Evolutionary conservation across 2,888 invertebrate genomes (phyloP), one percentile per base, ranked within the genome.

Genomic region (Ariolimax columbianus): DNA sequence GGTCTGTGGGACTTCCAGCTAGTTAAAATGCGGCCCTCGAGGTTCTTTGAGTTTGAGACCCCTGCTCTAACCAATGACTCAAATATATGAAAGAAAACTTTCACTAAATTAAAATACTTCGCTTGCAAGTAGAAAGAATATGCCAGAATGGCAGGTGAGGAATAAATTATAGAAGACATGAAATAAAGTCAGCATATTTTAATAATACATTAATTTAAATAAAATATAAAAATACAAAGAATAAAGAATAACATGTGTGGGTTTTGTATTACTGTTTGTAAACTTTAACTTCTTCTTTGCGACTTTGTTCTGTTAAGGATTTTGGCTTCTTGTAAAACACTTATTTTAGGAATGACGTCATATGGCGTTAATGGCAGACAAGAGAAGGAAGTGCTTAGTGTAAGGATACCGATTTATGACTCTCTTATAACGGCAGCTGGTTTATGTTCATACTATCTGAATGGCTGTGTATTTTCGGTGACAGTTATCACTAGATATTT

Each of bases 291-390:
- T 55, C 17, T 23, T 14, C 17, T 47, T 47, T 17, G 47, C 47
- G 2, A 19, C 55, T 55, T 55, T 14, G 55, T 55, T 7, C 17
- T 23, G 23, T 55, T 19, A n/a, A 17, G 55, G 23, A 55, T 23
- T 55, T 55, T 23, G 19, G 55, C 7, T 55, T 55, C 23, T 55
- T 23, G 55, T 23, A 7, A 23, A 55, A 55, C 17, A 55, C 55
- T 55, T 33, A 66, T 38, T 77, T 83, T 78, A 77, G 83, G 83
- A 36, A 79, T 87, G 87, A 87, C 87, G 87, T 87, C 87, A 87
- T 68, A 77, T 85, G 83, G 87, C 85, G 87, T 87, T 83, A 83
- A 85, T 83, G 82, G 85, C 81, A 85, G 82, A 81, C 82, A 83
- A 68, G 77, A 19, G 33, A 77, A 83, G 85, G 85, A 85, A 85